Evolutionary conservation across 2,113 vertebrate species (phyloP).

Genomic region (Natator depressus): DNA sequence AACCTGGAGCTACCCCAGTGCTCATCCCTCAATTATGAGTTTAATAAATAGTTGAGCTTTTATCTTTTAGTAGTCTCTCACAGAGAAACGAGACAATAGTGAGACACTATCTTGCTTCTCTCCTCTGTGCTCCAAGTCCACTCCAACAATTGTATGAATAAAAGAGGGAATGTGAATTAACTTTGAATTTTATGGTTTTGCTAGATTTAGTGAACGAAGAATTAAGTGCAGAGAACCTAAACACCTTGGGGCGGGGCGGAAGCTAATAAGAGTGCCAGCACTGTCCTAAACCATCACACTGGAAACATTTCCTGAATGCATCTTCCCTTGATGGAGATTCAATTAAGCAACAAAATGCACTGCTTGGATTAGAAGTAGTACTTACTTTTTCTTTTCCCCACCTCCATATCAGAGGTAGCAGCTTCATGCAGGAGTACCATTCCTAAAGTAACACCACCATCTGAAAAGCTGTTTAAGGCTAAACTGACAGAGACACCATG

Average conservation of each 20-base stretch:
- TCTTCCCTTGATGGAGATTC: background rate
- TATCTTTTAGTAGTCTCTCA: background rate
- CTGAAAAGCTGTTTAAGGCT: conserved; percentile 85
- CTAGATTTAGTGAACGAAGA: background rate
- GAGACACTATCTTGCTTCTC: background rate
- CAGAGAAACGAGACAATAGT: background rate
- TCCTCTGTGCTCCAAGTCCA: background rate
- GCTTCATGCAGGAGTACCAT: conserved; percentile 96
- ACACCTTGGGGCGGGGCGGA: too few relatives aligned
- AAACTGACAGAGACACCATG: conserved; percentile 42
- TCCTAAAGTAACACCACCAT: conserved; percentile 95
- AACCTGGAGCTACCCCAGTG: background rate
- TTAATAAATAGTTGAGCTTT: too few relatives aligned
- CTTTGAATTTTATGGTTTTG: background rate
- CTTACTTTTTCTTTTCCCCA: conserved; percentile 95
- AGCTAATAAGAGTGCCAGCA: background rate
- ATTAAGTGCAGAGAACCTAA: background rate
- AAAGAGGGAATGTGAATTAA: background rate
- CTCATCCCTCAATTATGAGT: background rate
- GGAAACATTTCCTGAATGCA: background rate
- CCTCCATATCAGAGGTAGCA: conserved; percentile 92
- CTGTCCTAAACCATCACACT: background rate
- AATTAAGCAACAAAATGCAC: background rate
- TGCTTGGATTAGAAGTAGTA: background rate
- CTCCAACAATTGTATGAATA: background rate